phyloP scores from a whole-genome alignment of 1,140 invertebrate species.

The Dendroctonus ponderosae region DNA sequence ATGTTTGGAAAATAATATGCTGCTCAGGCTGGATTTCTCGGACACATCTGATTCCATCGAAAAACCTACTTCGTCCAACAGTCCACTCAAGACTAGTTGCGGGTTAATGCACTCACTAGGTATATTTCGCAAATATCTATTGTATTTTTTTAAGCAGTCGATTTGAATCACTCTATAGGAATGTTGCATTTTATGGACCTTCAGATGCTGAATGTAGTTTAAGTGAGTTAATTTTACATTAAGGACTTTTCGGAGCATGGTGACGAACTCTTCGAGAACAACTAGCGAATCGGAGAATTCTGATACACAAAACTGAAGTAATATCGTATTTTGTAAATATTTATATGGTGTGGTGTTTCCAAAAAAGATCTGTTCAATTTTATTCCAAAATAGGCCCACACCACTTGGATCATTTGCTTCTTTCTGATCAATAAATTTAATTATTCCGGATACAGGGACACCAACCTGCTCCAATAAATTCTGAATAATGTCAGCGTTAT shows the following conservation, averaged over 20 bases:
- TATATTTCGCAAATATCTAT: conserved; percentile 23
- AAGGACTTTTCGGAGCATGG: conserved; percentile 18
- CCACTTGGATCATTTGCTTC: background rate
- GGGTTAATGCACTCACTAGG: conserved; percentile 24
- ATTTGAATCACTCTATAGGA: conserved; percentile 8
- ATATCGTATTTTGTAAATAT: conserved; percentile 26
- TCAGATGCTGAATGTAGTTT: conserved; percentile 33
- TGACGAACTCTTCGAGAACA: conserved; percentile 24
- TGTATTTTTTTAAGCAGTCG: conserved; percentile 24
- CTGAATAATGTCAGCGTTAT: conserved; percentile 18
- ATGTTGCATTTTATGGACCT: conserved; percentile 22
- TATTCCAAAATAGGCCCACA: conserved; percentile 12
- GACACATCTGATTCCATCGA: conserved; percentile 5
- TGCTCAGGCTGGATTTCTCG: background rate
- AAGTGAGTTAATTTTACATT: conserved; percentile 33
- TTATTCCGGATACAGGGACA: conserved; percentile 16
- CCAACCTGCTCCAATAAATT: conserved; percentile 9
- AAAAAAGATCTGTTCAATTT: conserved; percentile 17
- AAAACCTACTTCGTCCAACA: conserved; percentile 29
- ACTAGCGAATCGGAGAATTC: background rate
- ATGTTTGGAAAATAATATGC: conserved; percentile 3
- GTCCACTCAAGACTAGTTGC: conserved; percentile 13
- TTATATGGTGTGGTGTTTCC: conserved; percentile 6
- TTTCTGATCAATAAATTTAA: conserved; percentile 11
- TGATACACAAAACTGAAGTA: conserved; percentile 27